Percentiles rank a stretch among this genome's conserved stretches.
phyloP scores from a whole-genome alignment of 2,113 vertebrate genomes.

The Columbina picui region DNA sequence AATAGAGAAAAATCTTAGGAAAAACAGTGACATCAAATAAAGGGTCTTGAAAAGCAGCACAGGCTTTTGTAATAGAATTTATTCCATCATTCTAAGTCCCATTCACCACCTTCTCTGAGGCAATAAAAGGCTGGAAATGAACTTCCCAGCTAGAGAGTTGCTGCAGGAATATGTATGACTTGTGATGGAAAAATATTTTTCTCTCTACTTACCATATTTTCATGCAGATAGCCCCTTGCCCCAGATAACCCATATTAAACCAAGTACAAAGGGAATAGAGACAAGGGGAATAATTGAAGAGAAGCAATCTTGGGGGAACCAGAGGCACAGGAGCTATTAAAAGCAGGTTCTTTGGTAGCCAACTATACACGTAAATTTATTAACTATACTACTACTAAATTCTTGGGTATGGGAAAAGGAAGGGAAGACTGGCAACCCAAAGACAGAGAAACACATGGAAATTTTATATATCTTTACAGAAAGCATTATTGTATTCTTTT shows the following conservation, averaged over 20 bases:
- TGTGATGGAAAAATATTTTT: not conserved
- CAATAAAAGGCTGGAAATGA: not conserved
- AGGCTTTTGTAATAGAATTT: not conserved
- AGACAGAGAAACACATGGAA: not conserved
- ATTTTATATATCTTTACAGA: not conserved
- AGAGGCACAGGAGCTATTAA: not conserved
- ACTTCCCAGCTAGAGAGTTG: not conserved
- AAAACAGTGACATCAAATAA: not conserved
- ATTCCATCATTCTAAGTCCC: not conserved
- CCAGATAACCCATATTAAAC: not conserved
- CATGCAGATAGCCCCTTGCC: not conserved
- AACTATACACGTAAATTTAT: not conserved
- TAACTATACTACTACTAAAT: not conserved
- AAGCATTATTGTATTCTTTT: not conserved
- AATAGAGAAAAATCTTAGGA: not conserved
- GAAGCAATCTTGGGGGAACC: constrained; percentile 8
- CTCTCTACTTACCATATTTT: not conserved
- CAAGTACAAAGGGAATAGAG: constrained; percentile 1
- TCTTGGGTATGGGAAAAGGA: not conserved
- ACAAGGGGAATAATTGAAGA: not conserved
- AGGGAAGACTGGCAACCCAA: not conserved
- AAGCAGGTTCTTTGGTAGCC: not conserved
- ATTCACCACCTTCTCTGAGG: not conserved
- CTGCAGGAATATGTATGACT: not conserved
- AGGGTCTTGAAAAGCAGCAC: rapidly evolving